Base-by-base conservation (phyloP, 2,888 invertebrate species). In the Drosophila ezoana region DNA sequence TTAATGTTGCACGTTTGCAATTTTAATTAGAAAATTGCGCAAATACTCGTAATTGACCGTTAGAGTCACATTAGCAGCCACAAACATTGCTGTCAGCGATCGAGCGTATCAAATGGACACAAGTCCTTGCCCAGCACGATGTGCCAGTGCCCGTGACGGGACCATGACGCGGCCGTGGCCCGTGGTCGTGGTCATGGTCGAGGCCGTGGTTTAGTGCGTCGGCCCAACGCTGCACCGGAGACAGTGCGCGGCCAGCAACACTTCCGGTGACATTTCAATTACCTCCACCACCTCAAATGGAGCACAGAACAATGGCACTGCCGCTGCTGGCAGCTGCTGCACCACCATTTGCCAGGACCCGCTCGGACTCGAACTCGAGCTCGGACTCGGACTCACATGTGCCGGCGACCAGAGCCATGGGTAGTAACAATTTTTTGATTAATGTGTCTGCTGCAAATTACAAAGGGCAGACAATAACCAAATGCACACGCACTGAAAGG, bases 211-310 rank as follows among this genome's bases (percentile, higher is more conserved):
- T 72, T 48, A 58, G 45, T 54, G 65, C 65, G 74, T 60, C 38
- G 56, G 40, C 38, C 45, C 23, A 44, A 43, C 11, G 35, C 48
- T 43, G 60, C 49, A 86, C 84, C 90, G 88, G 90, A 89, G 87
- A 84, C 90, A 83, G 79, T 74, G 82, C 75, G 76, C 72, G 84
- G 68, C 89, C 87, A 81, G 79, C 80, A 83, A 90, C 90, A 90
- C 87, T 90, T 90, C 91, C 90, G 91, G 80, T 90, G 91, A 90
- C 90, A 90, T 91, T 90, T 89, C 90, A 91, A 91, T 90, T 90
- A 91, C 90, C 90, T 90, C 79, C 87, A 89, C 82, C 89, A 80
- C 84, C 87, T 88, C 86, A 28, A 76, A 63, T 61, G 47, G 28
- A 48, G 28, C 28, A 61, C 64, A 13, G 20, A 45, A 64, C 57